Base-by-base conservation (phyloP, 2,888 invertebrate genomes). In the Onthophagus sagittarius region DNA sequence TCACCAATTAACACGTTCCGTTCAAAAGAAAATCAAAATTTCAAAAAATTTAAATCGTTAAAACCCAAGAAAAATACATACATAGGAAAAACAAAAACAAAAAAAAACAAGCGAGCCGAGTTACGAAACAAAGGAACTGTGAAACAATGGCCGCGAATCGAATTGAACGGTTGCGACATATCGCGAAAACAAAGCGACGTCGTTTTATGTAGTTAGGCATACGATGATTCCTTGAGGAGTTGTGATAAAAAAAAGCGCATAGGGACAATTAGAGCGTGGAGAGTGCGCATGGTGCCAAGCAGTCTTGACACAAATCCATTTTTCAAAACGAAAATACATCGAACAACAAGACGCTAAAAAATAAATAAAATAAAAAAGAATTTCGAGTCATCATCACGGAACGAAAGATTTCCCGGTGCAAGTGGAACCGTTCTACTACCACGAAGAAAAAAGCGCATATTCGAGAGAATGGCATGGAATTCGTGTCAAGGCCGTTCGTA, bases 401-500 rank as follows among this genome's bases (percentile, higher is more conserved):
- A 53, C 39, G 1, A 11, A 53, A 11, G 39, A 53, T 53, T 53
- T 53, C 39, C 39, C 39, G 39, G 39, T 53, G 39, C 39, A 53
- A 53, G 39, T 53, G 39, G 39, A 53, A 53, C 39, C 39, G 39
- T 53, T 53, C 39, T 53, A 23, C 23, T 23, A 23, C 39, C 39
- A 11, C 9, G 9, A 53, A 7, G 11, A 67, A 67, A 67, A 67
- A 67, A 32, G 67, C 32, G 32, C 67, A 67, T 67, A 67, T 15
- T 31, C 31, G 32, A 67, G 67, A 67, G 67, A 67, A 67, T 67
- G 67, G 67, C 67, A 32, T 23, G 67, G 67, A 67, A 67, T 67
- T 32, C 67, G 32, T 67, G 67, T 67, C 67, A 67, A 67, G 67
- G 67, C 67, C 67, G 67, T 67, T 67, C 32, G 32, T 32, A 67